Percentiles rank a stretch among this genome's conserved stretches.
These are phyloP conservation scores for Barypeithes pellucidus DNA, from an alignment of 2,888 invertebrate species.

Conservation along the genomic window DNA sequence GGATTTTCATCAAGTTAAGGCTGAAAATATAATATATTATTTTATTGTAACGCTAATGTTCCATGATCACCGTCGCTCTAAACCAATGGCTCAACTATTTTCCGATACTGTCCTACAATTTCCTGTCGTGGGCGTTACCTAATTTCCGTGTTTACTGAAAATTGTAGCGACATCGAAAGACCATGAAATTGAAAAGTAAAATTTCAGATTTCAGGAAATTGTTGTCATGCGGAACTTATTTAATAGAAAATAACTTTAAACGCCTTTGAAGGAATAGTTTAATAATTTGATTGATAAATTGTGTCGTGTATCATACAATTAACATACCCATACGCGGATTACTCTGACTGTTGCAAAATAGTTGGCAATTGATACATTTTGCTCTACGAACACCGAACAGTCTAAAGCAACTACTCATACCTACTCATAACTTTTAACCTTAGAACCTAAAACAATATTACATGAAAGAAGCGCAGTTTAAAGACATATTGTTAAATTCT, in stretches of 20 bases:
- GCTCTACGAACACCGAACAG: too few relatives aligned
- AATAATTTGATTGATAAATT: too few relatives aligned
- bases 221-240: background rate
- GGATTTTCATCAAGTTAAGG: too few relatives aligned
- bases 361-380: too few relatives aligned
- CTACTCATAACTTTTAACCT: too few relatives aligned
- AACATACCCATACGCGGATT: too few relatives aligned
- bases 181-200: constrained; percentile 36
- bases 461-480: too few relatives aligned
- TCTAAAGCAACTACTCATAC: too few relatives aligned
- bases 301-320: too few relatives aligned
- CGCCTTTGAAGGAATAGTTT: too few relatives aligned
- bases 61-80: background rate
- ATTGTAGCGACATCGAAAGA: constrained; percentile 17
- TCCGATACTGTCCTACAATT: constrained; percentile 48
- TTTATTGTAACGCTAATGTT: background rate
- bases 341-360: too few relatives aligned
- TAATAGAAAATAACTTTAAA: constrained; percentile 1
- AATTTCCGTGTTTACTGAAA: constrained; percentile 47
- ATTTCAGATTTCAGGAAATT: constrained; percentile 26
- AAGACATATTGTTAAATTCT: background rate
- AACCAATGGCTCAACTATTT: constrained; percentile 2
- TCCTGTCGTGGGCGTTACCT: constrained; percentile 59
- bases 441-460: too few relatives aligned
- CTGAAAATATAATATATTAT: background rate